These are phyloP conservation scores for Microctenopoma stevenorrisi DNA, from an alignment of 2,797 vertebrate genomes.

Conservation along the genomic window DNA sequence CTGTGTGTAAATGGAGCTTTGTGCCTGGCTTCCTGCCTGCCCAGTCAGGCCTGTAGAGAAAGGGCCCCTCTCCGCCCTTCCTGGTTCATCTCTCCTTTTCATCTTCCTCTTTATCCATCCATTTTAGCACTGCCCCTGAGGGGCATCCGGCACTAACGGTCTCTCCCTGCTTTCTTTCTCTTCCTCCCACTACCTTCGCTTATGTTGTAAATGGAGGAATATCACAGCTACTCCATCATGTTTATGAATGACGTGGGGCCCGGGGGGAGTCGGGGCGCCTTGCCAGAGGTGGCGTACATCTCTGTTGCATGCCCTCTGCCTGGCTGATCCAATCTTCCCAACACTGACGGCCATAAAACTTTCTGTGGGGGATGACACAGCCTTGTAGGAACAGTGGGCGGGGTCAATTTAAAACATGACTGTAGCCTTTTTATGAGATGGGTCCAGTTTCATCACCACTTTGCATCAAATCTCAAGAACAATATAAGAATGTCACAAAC, in stretches of 20 bases:
- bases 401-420: conserved; percentile 43
- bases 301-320: conserved; percentile 72
- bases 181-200: conserved; percentile 68
- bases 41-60: conserved; percentile 85
- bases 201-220: conserved; percentile 86
- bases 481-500: neutral
- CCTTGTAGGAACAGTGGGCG: conserved; percentile 32
- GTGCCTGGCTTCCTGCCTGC: conserved; percentile 82
- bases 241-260: conserved; percentile 91
- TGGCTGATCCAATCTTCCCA: conserved; percentile 72
- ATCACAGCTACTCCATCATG: conserved; percentile 89
- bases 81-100: conserved; percentile 90
- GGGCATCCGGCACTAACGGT: conserved; percentile 86
- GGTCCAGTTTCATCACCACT: neutral
- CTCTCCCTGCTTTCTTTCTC: conserved; percentile 70
- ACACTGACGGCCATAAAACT: conserved; percentile 55
- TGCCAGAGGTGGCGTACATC: conserved; percentile 69
- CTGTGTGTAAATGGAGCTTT: conserved; percentile 87
- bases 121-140: conserved; percentile 87
- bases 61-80: conserved; percentile 76
- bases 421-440: conserved; percentile 16
- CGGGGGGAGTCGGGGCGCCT: conserved; percentile 63
- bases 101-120: conserved; percentile 91
- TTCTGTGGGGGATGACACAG: conserved; percentile 43
- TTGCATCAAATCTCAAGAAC: conserved; percentile 8